phyloP scores from a whole-genome alignment of 2,888 invertebrate species.

The Fissipunctia ypsillon region DNA sequence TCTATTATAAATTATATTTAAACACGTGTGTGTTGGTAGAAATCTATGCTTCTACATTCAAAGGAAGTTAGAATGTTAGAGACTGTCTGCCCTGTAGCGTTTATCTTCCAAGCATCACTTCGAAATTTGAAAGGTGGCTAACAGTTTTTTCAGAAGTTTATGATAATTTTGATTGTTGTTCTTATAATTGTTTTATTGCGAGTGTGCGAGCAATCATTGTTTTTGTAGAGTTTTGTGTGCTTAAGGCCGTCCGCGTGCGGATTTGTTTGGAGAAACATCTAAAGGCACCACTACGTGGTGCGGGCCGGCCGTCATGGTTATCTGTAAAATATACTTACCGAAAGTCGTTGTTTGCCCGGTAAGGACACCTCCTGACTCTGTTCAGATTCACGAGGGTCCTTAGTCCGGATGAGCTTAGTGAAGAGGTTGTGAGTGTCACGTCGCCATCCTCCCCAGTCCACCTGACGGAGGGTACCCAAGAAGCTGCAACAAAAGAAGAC shows the following conservation, averaged over 20 bases:
- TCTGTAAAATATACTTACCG: slow-evolving; percentile 89
- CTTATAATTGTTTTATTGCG: neutral
- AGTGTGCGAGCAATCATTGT: neutral
- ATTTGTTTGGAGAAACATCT: neutral
- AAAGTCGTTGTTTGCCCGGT: slow-evolving; percentile 91
- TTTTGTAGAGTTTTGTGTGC: neutral
- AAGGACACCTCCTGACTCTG: slow-evolving; percentile 87
- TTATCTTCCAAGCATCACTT: neutral
- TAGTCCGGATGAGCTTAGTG: slow-evolving; percentile 96
- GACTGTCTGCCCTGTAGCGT: neutral
- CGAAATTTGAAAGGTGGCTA: neutral
- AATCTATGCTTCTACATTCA: neutral
- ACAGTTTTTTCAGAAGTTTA: neutral
- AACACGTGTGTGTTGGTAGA: neutral
- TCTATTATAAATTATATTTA: neutral
- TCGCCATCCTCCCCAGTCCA: slow-evolving; percentile 91
- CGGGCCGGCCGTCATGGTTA: neutral
- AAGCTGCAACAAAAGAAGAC: slow-evolving; percentile 66
- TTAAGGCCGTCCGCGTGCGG: neutral
- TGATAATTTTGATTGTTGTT: neutral
- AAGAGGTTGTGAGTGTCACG: slow-evolving; percentile 94
- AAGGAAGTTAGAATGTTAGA: neutral
- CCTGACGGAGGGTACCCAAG: slow-evolving; percentile 74
- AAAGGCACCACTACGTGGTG: neutral
- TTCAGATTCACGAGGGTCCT: slow-evolving; percentile 93